Conservation (phyloP, 2,888 invertebrate species). For the Orchesella flavescens region DNA sequence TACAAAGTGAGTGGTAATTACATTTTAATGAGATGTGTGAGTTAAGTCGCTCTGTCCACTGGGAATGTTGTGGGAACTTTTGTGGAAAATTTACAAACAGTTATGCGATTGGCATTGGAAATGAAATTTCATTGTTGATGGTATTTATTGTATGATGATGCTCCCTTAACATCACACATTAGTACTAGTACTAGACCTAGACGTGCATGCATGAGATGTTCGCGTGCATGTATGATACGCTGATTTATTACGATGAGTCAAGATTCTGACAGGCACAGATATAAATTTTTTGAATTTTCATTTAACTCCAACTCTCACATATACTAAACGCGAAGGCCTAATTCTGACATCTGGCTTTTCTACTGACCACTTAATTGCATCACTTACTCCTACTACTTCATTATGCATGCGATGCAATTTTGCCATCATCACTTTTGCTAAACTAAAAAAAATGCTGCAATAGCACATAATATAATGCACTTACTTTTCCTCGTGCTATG, state of each 20-base stretch:
- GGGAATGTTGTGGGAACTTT: too few species aligned
- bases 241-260: slow-evolving; percentile 18
- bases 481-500: neutral
- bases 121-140: neutral
- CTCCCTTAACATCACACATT: neutral
- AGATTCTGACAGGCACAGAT: slow-evolving; percentile 10
- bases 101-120: neutral
- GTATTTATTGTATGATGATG: neutral
- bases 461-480: neutral
- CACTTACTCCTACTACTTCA: neutral
- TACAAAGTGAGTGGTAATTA: neutral
- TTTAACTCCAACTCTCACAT: neutral
- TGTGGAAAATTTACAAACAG: neutral
- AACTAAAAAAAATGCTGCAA: neutral
- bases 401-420: neutral
- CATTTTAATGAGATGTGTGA: neutral
- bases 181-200: neutral
- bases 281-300: neutral
- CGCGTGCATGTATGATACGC: slow-evolving; percentile 17
- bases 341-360: too few species aligned
- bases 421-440: slow-evolving; percentile 2
- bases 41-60: too few species aligned
- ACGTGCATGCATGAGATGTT: neutral
- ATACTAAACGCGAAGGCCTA: neutral
- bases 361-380: too few species aligned